Percentiles rank a stretch among this genome's conserved stretches.
Evolutionary conservation across 2,797 vertebrate species (phyloP).

Genomic region (Fratercula arctica): DNA sequence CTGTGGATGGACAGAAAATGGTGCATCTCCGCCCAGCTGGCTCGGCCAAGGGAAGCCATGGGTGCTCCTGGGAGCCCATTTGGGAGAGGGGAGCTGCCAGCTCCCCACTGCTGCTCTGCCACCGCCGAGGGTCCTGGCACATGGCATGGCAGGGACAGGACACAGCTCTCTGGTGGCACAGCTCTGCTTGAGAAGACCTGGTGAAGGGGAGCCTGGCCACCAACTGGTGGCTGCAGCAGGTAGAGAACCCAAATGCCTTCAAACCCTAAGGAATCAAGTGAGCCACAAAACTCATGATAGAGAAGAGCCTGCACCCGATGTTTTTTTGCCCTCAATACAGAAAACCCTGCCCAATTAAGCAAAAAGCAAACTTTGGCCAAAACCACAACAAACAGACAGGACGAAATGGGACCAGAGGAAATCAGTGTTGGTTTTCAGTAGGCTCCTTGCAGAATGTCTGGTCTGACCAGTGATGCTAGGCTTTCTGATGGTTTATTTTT

Average conservation of each 20-base stretch:
- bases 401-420: neutral
- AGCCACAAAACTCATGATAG: neutral
- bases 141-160: neutral
- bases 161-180: neutral
- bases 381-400: neutral
- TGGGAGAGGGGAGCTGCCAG: neutral
- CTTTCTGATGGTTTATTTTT: neutral
- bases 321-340: neutral
- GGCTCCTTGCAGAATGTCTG: neutral
- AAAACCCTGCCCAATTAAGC: neutral
- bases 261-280: neutral
- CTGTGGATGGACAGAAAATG: neutral
- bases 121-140: fast-evolving
- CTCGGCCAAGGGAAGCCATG: neutral
- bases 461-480: neutral
- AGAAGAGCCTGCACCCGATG: neutral
- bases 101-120: neutral
- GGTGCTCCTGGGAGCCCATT: neutral
- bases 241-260: neutral
- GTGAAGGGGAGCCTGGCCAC: neutral
- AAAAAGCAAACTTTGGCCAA: neutral
- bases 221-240: neutral
- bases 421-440: neutral
- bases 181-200: neutral
- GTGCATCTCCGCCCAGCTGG: neutral